phyloP scores from a whole-genome alignment of 2,113 vertebrate genomes.

The Marmota flaviventris region DNA sequence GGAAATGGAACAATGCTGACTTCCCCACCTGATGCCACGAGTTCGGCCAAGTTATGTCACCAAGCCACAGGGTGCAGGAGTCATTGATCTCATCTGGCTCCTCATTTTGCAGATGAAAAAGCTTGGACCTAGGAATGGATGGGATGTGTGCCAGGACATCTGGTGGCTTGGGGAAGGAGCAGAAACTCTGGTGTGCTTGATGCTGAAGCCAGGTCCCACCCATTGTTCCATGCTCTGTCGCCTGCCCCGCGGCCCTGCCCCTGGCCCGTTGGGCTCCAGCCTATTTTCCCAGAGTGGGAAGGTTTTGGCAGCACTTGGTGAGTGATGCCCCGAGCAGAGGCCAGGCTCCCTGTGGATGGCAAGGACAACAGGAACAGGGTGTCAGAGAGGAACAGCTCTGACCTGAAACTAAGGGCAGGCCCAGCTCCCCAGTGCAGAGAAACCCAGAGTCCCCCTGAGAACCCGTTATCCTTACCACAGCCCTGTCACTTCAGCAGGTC shows the following conservation, averaged over 20 bases:
- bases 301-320: neutral
- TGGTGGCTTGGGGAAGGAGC: neutral
- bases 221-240: too few species aligned
- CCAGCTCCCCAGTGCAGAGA: neutral
- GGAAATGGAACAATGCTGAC: neutral
- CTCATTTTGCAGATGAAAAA: neutral
- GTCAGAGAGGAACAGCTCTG: neutral
- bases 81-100: neutral
- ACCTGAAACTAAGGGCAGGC: neutral
- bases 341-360: neutral
- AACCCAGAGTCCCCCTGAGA: neutral
- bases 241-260: neutral
- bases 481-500: neutral
- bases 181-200: neutral
- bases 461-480: neutral
- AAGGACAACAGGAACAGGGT: neutral
- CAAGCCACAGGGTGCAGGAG: neutral
- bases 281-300: neutral
- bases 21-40: rapidly evolving
- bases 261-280: neutral
- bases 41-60: neutral
- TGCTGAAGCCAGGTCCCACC: neutral
- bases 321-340: neutral
- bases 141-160: neutral
- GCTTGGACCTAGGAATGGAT: neutral